These are phyloP conservation scores for Petroica traversi DNA, from an alignment of 2,113 vertebrate genomes.

Conservation along the genomic window DNA sequence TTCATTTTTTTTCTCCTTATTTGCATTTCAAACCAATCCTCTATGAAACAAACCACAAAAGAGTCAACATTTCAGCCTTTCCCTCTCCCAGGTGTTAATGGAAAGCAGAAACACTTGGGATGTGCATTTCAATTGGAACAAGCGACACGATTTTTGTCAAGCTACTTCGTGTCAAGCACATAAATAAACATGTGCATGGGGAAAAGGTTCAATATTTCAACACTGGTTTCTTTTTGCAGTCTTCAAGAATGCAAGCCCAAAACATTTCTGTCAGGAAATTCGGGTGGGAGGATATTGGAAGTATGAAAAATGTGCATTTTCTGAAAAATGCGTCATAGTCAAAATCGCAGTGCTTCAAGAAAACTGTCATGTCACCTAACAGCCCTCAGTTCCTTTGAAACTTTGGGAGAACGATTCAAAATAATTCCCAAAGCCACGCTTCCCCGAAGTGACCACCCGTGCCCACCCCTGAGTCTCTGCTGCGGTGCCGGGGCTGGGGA, in stretches of 20 bases:
- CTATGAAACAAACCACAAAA: not conserved
- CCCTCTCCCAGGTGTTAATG: not conserved
- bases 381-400: not conserved
- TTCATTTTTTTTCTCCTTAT: not conserved
- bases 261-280: not conserved
- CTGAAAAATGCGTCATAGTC: not conserved
- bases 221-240: not conserved
- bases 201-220: not conserved
- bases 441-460: no score
- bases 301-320: not conserved
- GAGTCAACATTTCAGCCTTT: not conserved
- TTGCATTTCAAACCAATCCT: not conserved
- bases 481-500: no score
- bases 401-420: fast-evolving
- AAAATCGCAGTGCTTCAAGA: not conserved
- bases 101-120: not conserved
- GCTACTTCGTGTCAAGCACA: not conserved
- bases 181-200: not conserved
- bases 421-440: fast-evolving
- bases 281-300: not conserved
- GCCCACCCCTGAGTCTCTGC: no score
- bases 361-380: not conserved
- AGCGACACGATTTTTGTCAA: not conserved
- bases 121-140: not conserved
- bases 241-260: not conserved